A percentile compares a stretch with the other conserved stretches of the same genome.
Evolutionary conservation across 2,113 vertebrate species (phyloP).

Genomic region (Pterocles gutturalis): DNA sequence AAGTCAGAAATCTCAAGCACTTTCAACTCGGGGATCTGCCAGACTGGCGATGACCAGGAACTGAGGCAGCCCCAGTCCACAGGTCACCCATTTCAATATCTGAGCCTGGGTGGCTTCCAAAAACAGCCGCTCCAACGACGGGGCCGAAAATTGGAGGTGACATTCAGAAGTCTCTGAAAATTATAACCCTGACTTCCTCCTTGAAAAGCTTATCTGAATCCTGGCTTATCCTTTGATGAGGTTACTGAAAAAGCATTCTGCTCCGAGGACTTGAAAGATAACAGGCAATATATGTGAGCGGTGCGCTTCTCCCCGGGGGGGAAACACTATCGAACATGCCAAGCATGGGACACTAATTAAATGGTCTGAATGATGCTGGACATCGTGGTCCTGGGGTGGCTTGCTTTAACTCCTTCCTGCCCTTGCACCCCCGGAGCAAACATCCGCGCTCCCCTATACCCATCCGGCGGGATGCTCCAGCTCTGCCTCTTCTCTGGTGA

Average conservation of each 20-base stretch:
- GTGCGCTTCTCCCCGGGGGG: conserved; percentile 52
- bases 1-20: conserved; percentile 80
- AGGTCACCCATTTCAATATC: conserved; percentile 84
- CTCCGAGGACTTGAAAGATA: conserved; percentile 75
- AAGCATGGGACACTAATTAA: conserved; percentile 69
- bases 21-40: conserved; percentile 76
- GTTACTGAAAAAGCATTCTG: conserved; percentile 80
- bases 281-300: conserved; percentile 68
- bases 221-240: conserved; percentile 83
- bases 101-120: conserved; percentile 74
- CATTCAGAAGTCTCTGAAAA: conserved; percentile 87
- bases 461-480: background rate
- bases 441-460: accelerated
- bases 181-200: conserved; percentile 84
- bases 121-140: conserved; percentile 72
- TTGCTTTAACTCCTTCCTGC: background rate
- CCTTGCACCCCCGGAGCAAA: background rate
- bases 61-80: conserved; percentile 62
- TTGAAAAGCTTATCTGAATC: conserved; percentile 86
- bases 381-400: background rate
- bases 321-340: conserved; percentile 42
- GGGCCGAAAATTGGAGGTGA: conserved; percentile 85
- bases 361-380: background rate
- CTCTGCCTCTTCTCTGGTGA: background rate
- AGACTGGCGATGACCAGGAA: conserved; percentile 75